Base-by-base conservation (phyloP, 2,888 invertebrate species). In the Scaptomyza parva region DNA sequence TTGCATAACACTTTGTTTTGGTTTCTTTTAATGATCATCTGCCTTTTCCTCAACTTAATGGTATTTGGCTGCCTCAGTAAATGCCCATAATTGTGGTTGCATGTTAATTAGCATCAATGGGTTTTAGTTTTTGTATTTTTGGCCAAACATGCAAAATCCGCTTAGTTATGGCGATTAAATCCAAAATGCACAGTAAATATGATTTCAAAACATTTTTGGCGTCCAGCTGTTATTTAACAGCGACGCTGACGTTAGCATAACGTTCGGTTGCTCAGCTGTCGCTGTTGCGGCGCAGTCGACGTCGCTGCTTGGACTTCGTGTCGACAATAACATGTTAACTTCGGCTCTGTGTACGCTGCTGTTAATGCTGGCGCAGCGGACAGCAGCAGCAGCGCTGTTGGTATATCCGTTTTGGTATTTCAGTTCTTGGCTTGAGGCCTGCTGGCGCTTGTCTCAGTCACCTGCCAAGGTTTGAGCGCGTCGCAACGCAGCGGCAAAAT, bases 391-490 rank as follows among this genome's bases (percentile, higher is more conserved):
- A 51, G 74, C 62, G 76, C 58, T 35, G 58, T 37, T 47, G 47
- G 78, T 52, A 45, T 58, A 51, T 65, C 55, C 61, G 65, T 63
- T 79, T 61, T 51, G 51, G 67, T 66, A 57, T 55, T 61, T 68
- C 76, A 79, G 77, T 83, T 86, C 80, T 86, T 80, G 70, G 84
- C 74, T 74, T 83, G 63, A 54, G 53, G 78, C 63, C 61, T 70
- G 73, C 66, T 80, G 68, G 47, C 60, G 76, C 70, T 76, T 75
- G 77, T 72, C 76, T 88, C 88, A 88, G 88, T 88, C 88, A 88
- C 86, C 82, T 89, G 88, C 80, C 69, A 78, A 76, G 86, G 88
- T 78, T 81, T 82, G 78, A 89, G 78, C 90, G 89, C 78, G 82
- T 76, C 89, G 84, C 82, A 89, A 78, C 87, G 85, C 70, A 70